phyloP scores from a whole-genome alignment of 2,113 vertebrate species.

The Mustela lutreola region DNA sequence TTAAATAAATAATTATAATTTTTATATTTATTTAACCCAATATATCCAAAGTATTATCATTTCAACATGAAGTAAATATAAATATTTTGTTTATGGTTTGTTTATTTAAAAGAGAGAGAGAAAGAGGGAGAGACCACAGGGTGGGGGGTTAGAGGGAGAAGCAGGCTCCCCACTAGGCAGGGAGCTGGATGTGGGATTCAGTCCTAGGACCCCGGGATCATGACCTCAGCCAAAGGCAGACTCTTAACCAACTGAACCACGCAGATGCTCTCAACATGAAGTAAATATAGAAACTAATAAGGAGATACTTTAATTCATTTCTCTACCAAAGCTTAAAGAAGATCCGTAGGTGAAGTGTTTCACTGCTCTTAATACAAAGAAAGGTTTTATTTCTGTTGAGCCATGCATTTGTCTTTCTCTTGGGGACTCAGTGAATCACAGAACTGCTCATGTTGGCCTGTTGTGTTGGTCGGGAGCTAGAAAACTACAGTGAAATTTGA shows the following conservation, averaged over 20 bases:
- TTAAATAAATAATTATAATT: constrained; percentile 1
- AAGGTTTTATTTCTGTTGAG: constrained; percentile 8
- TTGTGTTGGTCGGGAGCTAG: neutral
- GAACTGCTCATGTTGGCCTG: neutral
- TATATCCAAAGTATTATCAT: neutral
- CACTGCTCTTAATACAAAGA: neutral
- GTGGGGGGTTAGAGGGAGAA: no score
- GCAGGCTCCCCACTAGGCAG: no score
- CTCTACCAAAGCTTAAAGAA: neutral
- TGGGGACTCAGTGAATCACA: neutral
- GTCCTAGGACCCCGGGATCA: no score
- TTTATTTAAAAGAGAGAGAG: no score
- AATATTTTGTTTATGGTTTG: neutral
- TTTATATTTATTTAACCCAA: constrained; percentile 19
- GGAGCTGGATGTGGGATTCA: no score
- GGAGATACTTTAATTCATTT: neutral
- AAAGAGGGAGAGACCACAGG: no score
- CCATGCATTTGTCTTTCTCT: neutral
- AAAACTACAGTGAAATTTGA: constrained; percentile 29
- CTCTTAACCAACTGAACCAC: no score
- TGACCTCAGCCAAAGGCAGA: no score
- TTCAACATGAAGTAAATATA: neutral
- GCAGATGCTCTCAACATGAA: neutral
- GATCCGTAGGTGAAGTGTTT: neutral
- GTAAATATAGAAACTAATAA: constrained; percentile 29